phyloP scores from a whole-genome alignment of 2,113 vertebrate genomes.

The Sus scrofa region DNA sequence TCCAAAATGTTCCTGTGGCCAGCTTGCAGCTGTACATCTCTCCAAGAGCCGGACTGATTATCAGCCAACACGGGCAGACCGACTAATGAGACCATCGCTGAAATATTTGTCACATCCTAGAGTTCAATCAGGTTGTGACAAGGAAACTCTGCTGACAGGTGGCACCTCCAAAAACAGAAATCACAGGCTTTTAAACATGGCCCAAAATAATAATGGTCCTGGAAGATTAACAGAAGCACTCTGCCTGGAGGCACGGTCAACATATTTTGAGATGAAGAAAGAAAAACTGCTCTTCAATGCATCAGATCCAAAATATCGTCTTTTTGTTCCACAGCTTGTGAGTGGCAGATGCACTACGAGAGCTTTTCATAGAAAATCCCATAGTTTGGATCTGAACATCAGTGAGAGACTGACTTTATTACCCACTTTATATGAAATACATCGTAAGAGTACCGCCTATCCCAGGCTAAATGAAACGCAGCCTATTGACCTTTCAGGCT shows the following conservation, averaged over 20 bases:
- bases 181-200: slow-evolving; percentile 74
- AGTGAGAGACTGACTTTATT: slow-evolving; percentile 82
- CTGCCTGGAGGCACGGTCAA: slow-evolving; percentile 86
- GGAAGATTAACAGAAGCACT: slow-evolving; percentile 87
- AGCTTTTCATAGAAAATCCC: slow-evolving; percentile 87
- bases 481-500: slow-evolving; percentile 61
- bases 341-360: slow-evolving; percentile 82
- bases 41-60: slow-evolving; percentile 91
- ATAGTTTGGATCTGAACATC: slow-evolving; percentile 87
- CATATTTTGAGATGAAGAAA: slow-evolving; percentile 78
- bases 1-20: slow-evolving; percentile 92
- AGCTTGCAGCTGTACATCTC: slow-evolving; percentile 88
- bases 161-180: slow-evolving; percentile 75
- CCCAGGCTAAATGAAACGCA: slow-evolving; percentile 70
- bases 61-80: slow-evolving; percentile 83
- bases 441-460: slow-evolving; percentile 61
- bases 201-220: slow-evolving; percentile 71
- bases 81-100: slow-evolving; percentile 84
- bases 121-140: slow-evolving; percentile 78
- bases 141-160: slow-evolving; percentile 69
- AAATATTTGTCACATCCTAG: slow-evolving; percentile 72
- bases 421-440: slow-evolving; percentile 74
- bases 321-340: slow-evolving; percentile 76
- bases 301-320: slow-evolving; percentile 80
- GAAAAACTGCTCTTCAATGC: slow-evolving; percentile 80